Conservation (phyloP, 2,113 vertebrate genomes). For the Gallinago undulata region DNA sequence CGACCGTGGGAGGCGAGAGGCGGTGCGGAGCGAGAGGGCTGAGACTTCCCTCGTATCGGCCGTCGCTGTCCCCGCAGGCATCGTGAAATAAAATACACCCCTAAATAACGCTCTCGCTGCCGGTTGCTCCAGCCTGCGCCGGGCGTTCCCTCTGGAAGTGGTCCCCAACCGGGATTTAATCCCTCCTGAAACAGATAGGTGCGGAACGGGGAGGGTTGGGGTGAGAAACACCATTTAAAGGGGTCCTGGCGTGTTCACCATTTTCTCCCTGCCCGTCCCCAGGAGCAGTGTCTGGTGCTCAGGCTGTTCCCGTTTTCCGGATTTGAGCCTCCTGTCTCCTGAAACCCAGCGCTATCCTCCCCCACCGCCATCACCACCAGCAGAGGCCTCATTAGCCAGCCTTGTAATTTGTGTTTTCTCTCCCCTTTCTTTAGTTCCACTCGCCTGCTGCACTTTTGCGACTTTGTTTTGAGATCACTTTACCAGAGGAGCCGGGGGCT, state of each 20-base stretch:
- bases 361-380: not conserved
- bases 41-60: too few relatives aligned
- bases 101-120: not conserved
- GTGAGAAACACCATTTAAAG: not conserved
- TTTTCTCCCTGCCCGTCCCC: not conserved
- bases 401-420: slow-evolving; percentile 47
- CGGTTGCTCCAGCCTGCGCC: not conserved
- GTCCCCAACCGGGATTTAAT: not conserved
- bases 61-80: not conserved
- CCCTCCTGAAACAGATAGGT: not conserved
- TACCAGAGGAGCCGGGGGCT: slow-evolving; percentile 60
- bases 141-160: not conserved
- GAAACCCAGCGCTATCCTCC: not conserved
- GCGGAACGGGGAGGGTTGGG: not conserved
- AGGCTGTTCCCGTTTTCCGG: slow-evolving; percentile 42
- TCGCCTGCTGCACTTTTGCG: slow-evolving; percentile 50
- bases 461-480: slow-evolving; percentile 78
- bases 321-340: slow-evolving; percentile 20
- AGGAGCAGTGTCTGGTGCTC: not conserved
- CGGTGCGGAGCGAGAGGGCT: not conserved
- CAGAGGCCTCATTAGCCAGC: slow-evolving; percentile 55
- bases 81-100: not conserved
- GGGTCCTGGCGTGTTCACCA: not conserved
- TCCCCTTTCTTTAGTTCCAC: slow-evolving; percentile 57
- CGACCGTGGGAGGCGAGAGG: not conserved